Conservation (phyloP, 2,113 vertebrate species). For the Rhipidura dahli region DNA sequence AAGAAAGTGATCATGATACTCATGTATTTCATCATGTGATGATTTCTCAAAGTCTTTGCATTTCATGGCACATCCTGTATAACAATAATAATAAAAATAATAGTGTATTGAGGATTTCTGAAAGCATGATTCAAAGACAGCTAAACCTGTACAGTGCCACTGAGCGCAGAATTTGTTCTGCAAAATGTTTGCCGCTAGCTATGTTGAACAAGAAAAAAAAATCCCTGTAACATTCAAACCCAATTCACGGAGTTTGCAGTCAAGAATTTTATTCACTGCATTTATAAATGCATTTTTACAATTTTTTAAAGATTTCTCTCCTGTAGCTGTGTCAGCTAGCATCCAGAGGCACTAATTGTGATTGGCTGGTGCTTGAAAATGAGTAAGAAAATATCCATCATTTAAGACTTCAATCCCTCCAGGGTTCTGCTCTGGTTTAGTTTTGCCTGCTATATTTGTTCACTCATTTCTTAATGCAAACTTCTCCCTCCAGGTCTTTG, state of each 20-base stretch:
- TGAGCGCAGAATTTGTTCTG: not conserved
- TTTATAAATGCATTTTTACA: not conserved
- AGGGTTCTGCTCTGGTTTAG: not conserved
- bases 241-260: not conserved
- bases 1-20: not conserved
- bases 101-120: not conserved
- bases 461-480: slow-evolving; percentile 71
- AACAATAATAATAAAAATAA: not conserved
- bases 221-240: not conserved
- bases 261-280: not conserved
- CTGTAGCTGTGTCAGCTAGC: not conserved
- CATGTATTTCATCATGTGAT: not conserved
- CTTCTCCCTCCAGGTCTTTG: slow-evolving; percentile 51
- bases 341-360: not conserved
- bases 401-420: not conserved
- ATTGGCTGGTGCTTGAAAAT: not conserved
- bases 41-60: not conserved
- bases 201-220: not conserved
- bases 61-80: not conserved
- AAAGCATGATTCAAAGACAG: not conserved
- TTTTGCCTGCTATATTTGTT: not conserved
- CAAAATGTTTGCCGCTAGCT: not conserved
- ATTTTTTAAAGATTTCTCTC: not conserved
- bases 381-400: not conserved
- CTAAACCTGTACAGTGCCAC: not conserved